Evolutionary conservation across 1,140 invertebrate genomes (phyloP).

Genomic region (Zophobas atratus): DNA sequence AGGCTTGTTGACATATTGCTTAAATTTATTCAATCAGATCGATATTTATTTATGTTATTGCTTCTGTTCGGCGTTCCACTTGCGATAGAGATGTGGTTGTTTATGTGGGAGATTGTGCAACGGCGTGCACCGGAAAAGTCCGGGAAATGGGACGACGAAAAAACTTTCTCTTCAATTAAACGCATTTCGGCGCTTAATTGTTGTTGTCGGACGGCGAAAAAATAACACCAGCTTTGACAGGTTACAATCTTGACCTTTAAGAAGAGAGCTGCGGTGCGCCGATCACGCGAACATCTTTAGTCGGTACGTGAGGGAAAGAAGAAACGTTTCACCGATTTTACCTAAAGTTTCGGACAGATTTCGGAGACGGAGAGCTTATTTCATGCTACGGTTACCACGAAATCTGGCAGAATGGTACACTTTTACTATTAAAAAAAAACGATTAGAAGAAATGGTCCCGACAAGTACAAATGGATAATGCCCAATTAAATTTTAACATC

Average conservation of each 20-base stretch:
- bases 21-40: slow-evolving; percentile 54
- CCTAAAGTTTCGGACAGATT: too few species aligned
- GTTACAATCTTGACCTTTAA: slow-evolving; percentile 34
- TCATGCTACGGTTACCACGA: too few species aligned
- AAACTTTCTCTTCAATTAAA: slow-evolving; percentile 33
- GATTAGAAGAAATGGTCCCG: too few species aligned
- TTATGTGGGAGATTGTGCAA: slow-evolving; percentile 37
- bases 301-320: too few species aligned
- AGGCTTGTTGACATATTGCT: slow-evolving; percentile 54
- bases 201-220: not conserved
- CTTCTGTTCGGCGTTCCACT: slow-evolving; percentile 39
- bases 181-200: slow-evolving; percentile 14
- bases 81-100: slow-evolving; percentile 33
- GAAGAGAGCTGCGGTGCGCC: not conserved
- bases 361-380: too few species aligned
- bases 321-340: too few species aligned
- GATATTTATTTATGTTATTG: slow-evolving; percentile 49
- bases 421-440: too few species aligned
- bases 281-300: slow-evolving; percentile 12
- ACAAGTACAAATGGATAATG: too few species aligned
- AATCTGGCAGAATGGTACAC: too few species aligned
- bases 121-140: slow-evolving; percentile 22
- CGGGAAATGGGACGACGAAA: slow-evolving; percentile 16
- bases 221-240: slow-evolving; percentile 22
- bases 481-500: too few species aligned